Evolutionary conservation across 2,113 vertebrate species (phyloP).

Genomic region (Grammomys dolichurus): DNA sequence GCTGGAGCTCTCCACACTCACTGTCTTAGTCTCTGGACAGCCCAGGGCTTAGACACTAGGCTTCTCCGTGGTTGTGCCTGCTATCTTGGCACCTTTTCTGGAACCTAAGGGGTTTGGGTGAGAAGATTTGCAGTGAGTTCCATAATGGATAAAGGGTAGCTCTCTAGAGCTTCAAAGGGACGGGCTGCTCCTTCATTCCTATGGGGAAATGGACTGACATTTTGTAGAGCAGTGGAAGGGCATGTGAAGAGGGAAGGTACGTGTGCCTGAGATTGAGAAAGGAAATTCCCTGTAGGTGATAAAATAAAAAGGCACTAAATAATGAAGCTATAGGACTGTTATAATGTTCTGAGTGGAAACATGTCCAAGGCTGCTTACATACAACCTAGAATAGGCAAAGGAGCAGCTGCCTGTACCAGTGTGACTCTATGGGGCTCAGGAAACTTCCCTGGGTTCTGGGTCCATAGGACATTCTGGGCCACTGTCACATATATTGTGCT

Average conservation of each 20-base stretch:
- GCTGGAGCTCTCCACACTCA: background rate
- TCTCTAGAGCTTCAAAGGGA: rapidly evolving
- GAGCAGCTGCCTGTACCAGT: background rate
- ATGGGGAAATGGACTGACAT: background rate
- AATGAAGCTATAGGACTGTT: too few relatives aligned
- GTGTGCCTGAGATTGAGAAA: background rate
- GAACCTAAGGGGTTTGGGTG: too few relatives aligned
- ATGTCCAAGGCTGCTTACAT: background rate
- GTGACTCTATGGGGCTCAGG: background rate
- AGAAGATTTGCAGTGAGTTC: background rate
- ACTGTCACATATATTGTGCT: background rate
- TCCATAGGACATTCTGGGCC: background rate
- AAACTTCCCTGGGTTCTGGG: background rate
- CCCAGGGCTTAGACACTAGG: too few relatives aligned
- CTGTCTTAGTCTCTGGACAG: background rate
- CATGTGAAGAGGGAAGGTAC: rapidly evolving
- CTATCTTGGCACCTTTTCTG: background rate
- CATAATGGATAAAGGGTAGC: background rate
- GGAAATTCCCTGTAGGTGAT: background rate
- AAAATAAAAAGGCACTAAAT: background rate
- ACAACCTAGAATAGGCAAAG: background rate
- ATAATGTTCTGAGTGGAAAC: too few relatives aligned
- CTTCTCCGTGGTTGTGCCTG: background rate
- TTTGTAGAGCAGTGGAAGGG: background rate
- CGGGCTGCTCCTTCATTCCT: background rate